phyloP scores from a whole-genome alignment of 2,113 vertebrate genomes.

The Oriolus oriolus region DNA sequence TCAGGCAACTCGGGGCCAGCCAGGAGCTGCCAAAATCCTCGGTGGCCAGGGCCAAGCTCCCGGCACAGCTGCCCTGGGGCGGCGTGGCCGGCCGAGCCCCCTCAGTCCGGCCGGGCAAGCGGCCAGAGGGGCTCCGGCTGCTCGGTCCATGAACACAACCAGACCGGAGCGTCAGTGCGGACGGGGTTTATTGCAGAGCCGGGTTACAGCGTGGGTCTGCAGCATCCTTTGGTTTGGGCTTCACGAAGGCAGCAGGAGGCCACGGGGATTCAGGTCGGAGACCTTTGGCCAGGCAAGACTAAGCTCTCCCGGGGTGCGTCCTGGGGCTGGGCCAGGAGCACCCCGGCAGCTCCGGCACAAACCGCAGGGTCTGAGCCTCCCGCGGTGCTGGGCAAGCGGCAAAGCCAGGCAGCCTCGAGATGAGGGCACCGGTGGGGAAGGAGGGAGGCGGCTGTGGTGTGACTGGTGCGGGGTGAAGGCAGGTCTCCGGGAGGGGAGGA shows the following conservation, averaged over 20 bases:
- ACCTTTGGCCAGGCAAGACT: background rate
- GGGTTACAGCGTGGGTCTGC: conserved; percentile 16
- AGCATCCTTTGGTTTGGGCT: conserved; percentile 29
- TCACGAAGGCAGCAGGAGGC: background rate
- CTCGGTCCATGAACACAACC: background rate
- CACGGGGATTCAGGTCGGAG: background rate
- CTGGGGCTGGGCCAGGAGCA: background rate
- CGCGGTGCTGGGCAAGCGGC: background rate
- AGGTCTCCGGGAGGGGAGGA: background rate
- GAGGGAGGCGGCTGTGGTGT: background rate
- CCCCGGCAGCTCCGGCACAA: background rate
- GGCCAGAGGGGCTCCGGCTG: background rate
- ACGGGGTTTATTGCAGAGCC: conserved; percentile 59
- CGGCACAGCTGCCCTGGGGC: background rate
- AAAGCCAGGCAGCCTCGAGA: background rate
- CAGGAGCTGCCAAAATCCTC: conserved; percentile 18
- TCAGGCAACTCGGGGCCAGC: conserved; percentile 62
- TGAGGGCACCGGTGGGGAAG: rapidly evolving
- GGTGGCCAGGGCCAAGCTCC: background rate
- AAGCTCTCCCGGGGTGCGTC: background rate
- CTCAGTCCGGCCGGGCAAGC: rapidly evolving
- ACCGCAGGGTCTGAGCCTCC: background rate
- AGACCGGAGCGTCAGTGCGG: background rate
- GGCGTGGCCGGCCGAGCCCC: background rate
- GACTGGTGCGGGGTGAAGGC: background rate